Conservation (phyloP, 2,888 invertebrate species). For the Syrphus vitripennis region DNA sequence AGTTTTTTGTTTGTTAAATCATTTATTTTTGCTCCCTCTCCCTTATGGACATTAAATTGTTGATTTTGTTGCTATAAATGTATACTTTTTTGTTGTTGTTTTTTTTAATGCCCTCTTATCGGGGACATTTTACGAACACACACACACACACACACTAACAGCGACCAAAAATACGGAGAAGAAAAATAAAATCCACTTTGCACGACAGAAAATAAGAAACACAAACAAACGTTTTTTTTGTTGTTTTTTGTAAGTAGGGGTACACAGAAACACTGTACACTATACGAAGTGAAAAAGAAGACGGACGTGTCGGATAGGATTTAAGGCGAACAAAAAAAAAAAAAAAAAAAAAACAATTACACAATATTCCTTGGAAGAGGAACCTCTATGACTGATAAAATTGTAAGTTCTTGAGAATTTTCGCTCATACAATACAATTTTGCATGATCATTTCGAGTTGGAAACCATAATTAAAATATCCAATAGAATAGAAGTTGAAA, state of each 20-base stretch:
- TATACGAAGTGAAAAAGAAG: constrained; percentile 7
- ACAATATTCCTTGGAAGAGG: constrained; percentile 68
- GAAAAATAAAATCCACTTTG: constrained; percentile 58
- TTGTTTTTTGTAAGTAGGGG: constrained; percentile 20
- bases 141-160: constrained; percentile 3
- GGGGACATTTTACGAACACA: constrained; percentile 54
- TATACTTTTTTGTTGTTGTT: constrained; percentile 54
- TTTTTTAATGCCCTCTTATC: constrained; percentile 68
- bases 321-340: constrained; percentile 58
- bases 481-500: not conserved
- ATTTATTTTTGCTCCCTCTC: constrained; percentile 67
- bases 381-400: constrained; percentile 53
- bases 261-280: constrained; percentile 20
- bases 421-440: not conserved
- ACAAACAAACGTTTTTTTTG: constrained; percentile 41
- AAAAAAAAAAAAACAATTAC: constrained; percentile 57
- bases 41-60: constrained; percentile 61
- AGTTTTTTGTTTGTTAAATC: constrained; percentile 56
- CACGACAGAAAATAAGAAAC: constrained; percentile 43
- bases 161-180: constrained; percentile 22
- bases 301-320: constrained; percentile 59
- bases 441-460: constrained; percentile 36
- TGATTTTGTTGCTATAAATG: constrained; percentile 26
- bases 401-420: constrained; percentile 38
- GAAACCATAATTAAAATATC: not conserved